Base-by-base conservation (phyloP, 2,113 vertebrate genomes). In the Corythaeola cristata region DNA sequence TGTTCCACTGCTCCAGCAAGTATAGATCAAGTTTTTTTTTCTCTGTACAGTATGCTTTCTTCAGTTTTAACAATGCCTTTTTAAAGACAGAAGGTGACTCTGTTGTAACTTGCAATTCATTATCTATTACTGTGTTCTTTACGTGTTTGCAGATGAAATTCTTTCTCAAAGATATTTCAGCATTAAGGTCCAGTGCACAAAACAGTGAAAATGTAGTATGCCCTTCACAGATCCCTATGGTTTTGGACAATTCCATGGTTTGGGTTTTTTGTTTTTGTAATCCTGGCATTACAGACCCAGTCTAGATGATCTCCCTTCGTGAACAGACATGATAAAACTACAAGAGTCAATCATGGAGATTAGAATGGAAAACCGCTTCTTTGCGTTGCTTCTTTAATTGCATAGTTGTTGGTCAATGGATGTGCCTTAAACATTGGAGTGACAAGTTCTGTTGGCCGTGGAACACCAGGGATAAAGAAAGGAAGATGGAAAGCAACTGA, bases 211-310 rank as follows among this genome's bases (percentile, higher is more conserved):
- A 79, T 19, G 15, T 56, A 44, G 21, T 32, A 52, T 84, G n/a
- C 18, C 32, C 63, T 94, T 86, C 24, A 12, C 2, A 3, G 59
- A 66, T 83, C 68, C 21, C 50, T 44, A 59, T 88, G 67, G 71
- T 83, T 94, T 94, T 93, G 92, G 72, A 96, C 90, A 94, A 93
- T 88, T 94, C 74, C 26, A 2, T 73, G 78, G 8, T n/a, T n/a
- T n/a, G n/a, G n/a, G n/a, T n/a, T n/a, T n/a, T n/a, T n/a, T n/a
- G 6, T 64, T 87, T 88, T 82, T 90, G 76, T 77, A 94, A 79
- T 69, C 76, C 9, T 90, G 53, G 19, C 9, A 2, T 83, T 83
- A 69, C 23, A 52, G 41, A 80, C 39, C 21, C 33, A 15, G 78
- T 74, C 47, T 60, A 96, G 89, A 86, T 22, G 1, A 80, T 33